Conservation (phyloP, 2,888 invertebrate genomes). For the Rhamphomyia laevipes region DNA sequence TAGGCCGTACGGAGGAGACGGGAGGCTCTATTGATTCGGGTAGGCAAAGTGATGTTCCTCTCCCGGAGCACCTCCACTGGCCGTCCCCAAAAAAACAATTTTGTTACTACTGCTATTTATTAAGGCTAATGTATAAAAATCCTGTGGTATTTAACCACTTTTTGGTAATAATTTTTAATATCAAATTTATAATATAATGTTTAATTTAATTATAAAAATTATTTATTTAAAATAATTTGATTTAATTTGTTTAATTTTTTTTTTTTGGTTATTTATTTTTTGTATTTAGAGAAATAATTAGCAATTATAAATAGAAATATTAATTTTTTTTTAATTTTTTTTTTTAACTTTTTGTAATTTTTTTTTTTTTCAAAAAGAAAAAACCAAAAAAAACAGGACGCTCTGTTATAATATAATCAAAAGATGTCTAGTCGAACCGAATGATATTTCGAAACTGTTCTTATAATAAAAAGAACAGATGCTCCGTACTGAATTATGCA, state of each 20-base stretch:
- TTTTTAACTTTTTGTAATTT: too few relatives aligned
- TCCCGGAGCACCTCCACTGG: slow-evolving; percentile 38
- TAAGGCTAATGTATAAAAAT: not conserved
- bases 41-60: slow-evolving; percentile 14
- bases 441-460: too few relatives aligned
- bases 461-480: too few relatives aligned
- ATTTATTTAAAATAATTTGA: too few relatives aligned
- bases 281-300: not conserved
- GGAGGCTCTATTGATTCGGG: slow-evolving; percentile 23
- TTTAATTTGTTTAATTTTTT: not conserved
- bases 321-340: not conserved
- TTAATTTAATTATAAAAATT: not conserved
- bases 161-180: not conserved
- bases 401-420: too few relatives aligned
- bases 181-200: not conserved
- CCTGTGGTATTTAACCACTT: too few relatives aligned
- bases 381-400: too few relatives aligned
- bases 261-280: not conserved
- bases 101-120: not conserved
- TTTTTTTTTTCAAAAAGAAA: too few relatives aligned
- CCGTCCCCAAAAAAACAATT: slow-evolving; percentile 23
- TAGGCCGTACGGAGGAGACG: slow-evolving; percentile 38
- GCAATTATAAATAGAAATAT: not conserved
- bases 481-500: too few relatives aligned
- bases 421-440: too few relatives aligned